Percentiles rank a stretch among this genome's conserved stretches.
Conservation (phyloP, 2,888 invertebrate species). For the Ligdia adustata region DNA sequence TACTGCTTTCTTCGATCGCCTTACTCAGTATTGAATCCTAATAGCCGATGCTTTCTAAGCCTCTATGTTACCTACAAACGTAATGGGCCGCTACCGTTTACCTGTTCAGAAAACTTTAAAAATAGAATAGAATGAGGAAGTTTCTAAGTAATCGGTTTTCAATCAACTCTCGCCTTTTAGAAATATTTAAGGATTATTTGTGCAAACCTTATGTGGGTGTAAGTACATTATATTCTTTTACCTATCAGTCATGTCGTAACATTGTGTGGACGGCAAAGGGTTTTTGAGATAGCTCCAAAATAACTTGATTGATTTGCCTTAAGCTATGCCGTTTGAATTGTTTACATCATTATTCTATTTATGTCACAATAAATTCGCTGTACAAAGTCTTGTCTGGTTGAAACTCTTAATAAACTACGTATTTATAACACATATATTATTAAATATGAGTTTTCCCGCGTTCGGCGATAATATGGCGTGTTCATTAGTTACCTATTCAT, state of each 20-base stretch:
- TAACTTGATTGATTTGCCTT: slow-evolving; percentile 1
- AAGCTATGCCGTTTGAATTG: too few relatives aligned
- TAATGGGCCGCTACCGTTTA: slow-evolving; percentile 7
- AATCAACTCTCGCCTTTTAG: not conserved
- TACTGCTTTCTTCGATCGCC: too few relatives aligned
- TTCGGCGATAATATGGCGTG: too few relatives aligned
- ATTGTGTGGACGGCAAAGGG: slow-evolving; percentile 6
- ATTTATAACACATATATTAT: too few relatives aligned
- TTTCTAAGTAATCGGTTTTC: slow-evolving; percentile 9
- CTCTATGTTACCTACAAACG: slow-evolving; percentile 1
- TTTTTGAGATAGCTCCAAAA: not conserved
- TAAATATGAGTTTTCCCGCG: too few relatives aligned
- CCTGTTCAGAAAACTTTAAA: slow-evolving; percentile 6
- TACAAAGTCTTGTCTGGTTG: too few relatives aligned
- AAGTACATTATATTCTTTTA: not conserved
- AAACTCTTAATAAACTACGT: too few relatives aligned
- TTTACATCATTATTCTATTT: too few relatives aligned
- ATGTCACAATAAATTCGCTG: too few relatives aligned
- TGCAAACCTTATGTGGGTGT: slow-evolving; percentile 3
- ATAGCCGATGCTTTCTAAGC: slow-evolving; percentile 1
- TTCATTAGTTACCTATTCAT: too few relatives aligned
- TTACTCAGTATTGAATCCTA: not conserved
- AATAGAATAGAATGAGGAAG: slow-evolving; percentile 3
- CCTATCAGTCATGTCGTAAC: slow-evolving; percentile 8
- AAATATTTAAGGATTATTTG: slow-evolving; percentile 4